phyloP scores from a whole-genome alignment of 2,113 vertebrate species.

The Marcusenius ussheri region DNA sequence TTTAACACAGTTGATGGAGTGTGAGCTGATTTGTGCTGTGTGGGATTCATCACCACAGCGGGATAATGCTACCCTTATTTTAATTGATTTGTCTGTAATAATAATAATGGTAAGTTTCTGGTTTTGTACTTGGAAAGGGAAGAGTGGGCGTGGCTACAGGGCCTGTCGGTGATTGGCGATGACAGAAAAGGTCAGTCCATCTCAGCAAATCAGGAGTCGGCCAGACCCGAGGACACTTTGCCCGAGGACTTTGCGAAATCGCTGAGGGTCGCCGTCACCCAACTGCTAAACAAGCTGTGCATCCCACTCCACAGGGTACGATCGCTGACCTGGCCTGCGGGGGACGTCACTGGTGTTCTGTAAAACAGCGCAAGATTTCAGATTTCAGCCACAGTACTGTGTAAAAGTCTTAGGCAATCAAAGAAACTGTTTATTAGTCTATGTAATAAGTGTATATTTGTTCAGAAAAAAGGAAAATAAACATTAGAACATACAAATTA shows the following conservation, averaged over 20 bases:
- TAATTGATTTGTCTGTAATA: neutral
- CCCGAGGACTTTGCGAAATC: slow-evolving; percentile 49
- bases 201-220: slow-evolving; percentile 31
- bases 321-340: neutral
- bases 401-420: neutral
- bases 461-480: neutral
- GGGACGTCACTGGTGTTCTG: neutral
- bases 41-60: neutral
- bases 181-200: slow-evolving; percentile 31
- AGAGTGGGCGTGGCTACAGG: slow-evolving; percentile 66
- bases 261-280: slow-evolving; percentile 53
- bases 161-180: slow-evolving; percentile 44
- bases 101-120: neutral
- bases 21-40: neutral
- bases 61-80: neutral
- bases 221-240: slow-evolving; percentile 39
- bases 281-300: slow-evolving; percentile 62
- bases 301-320: slow-evolving; percentile 65
- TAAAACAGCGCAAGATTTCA: neutral
- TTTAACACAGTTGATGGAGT: neutral
- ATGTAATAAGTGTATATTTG: neutral
- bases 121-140: slow-evolving; percentile 41
- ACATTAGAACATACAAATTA: neutral
- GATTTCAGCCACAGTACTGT: neutral
- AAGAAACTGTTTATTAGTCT: neutral